Base-by-base conservation (phyloP, 2,888 invertebrate genomes). In the Melangyna quadrimaculata region DNA sequence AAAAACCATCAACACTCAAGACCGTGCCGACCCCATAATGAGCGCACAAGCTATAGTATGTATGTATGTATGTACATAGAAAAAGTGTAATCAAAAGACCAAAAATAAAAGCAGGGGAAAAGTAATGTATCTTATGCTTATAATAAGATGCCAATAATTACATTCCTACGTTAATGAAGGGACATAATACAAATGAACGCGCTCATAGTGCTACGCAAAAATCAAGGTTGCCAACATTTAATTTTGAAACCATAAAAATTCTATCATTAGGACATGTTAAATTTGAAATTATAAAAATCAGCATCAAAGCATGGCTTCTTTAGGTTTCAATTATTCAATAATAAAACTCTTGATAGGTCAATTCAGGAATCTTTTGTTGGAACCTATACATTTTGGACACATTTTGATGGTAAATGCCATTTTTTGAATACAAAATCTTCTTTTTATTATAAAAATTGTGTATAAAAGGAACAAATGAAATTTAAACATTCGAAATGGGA, bases 41-140 rank as follows among this genome's bases (percentile, higher is more conserved):
- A 63, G 43, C 43, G 17, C 63, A 19, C 24, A n/a, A 22, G 12
- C 51, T 6, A 37, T n/a, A n/a, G n/a, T n/a, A n/a, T n/a, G n/a
- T n/a, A n/a, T n/a, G 40, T 0, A n/a, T n/a, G n/a, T 40, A 37
- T 32, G 29, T 29, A 29, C 14, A 14, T 51, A 51, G 24, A 27
- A 48, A 59, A 61, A 71, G n/a, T 37, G 65, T 77, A 77, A 77
- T 77, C 81, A 81, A 81, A 75, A 48, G 63, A 59, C 81, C 65
- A 77, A 81, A 81, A 81, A 72, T 77, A 81, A 75, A 51, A 55
- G 59, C 40, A 10, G 22, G 51, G 19, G 29, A 12, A 37, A 29
- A 29, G 29, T 29, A 45, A 45, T 29, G 43, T 63, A 43, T 63
- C 27, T 27, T 40, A 24, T 27, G n/a, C n/a, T n/a, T n/a, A n/a